phyloP scores from a whole-genome alignment of 2,113 vertebrate species.

The Leucopsar rothschildi region DNA sequence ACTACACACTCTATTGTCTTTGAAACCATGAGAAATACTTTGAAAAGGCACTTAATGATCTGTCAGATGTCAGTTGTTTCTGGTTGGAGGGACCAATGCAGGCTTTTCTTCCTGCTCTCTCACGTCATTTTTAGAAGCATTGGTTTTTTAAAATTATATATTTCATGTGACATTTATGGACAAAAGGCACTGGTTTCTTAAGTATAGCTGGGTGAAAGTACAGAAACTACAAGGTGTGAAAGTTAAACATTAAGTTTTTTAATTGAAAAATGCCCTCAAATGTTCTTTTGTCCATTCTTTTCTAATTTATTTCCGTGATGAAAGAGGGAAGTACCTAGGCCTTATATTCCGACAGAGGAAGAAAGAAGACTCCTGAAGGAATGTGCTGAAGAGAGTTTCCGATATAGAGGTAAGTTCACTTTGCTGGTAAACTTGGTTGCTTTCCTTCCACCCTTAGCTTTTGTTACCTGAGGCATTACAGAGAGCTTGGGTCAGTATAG shows the following conservation, averaged over 20 bases:
- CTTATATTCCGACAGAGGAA: constrained; percentile 85
- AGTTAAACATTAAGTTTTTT: not conserved
- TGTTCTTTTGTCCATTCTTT: not conserved
- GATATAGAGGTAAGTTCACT: constrained; percentile 85
- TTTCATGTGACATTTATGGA: too few species aligned
- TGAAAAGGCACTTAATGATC: accelerated
- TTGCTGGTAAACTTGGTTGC: not conserved
- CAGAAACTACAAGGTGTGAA: not conserved
- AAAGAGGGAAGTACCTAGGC: constrained; percentile 66
- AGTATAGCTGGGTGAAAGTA: not conserved
- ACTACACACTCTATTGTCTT: accelerated
- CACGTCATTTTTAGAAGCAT: too few species aligned
- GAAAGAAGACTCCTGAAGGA: constrained; percentile 83
- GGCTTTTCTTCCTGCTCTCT: not conserved
- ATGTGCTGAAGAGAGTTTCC: constrained; percentile 87
- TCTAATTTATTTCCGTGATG: not conserved
- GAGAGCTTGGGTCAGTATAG: accelerated
- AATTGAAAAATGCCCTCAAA: not conserved
- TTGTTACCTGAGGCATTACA: not conserved
- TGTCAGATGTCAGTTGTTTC: not conserved
- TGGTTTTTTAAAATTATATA: too few species aligned
- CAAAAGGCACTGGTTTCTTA: not conserved
- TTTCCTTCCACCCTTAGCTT: not conserved
- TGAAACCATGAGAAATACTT: not conserved
- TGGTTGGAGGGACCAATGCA: not conserved